A percentile compares a stretch with the other conserved stretches of the same genome.
Conservation (phyloP, 2,888 invertebrate genomes). For the Aphidoletes aphidimyza region DNA sequence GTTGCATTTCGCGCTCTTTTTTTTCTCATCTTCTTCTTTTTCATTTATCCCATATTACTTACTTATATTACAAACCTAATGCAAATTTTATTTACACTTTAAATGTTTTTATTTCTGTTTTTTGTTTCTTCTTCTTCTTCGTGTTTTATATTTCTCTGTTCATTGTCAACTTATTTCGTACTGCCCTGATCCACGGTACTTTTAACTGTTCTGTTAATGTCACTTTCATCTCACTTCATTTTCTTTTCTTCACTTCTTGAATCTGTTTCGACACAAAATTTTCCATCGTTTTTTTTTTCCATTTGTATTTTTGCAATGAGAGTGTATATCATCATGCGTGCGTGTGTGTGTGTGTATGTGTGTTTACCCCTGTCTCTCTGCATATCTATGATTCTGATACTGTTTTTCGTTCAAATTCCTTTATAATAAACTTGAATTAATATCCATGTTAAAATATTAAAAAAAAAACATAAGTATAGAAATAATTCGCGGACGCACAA, state of each 20-base stretch:
- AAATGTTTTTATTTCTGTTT: background rate
- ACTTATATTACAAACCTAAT: conserved; percentile 22
- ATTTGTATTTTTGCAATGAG: background rate
- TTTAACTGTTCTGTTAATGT: background rate
- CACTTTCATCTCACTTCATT: background rate
- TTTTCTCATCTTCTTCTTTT: background rate
- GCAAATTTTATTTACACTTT: conserved; percentile 40
- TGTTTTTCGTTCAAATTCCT: background rate
- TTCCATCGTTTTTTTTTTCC: too few relatives aligned
- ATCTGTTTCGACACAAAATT: too few relatives aligned
- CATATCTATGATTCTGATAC: background rate
- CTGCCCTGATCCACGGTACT: background rate
- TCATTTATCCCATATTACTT: conserved; percentile 20
- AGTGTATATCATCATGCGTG: background rate
- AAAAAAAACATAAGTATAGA: background rate
- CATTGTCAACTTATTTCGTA: too few relatives aligned
- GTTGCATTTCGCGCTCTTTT: background rate
- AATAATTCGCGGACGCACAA: background rate
- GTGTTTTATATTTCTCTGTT: background rate
- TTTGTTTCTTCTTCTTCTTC: background rate
- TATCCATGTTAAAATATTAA: conserved; percentile 11
- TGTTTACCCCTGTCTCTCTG: background rate
- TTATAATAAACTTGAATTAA: background rate
- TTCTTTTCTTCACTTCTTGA: too few relatives aligned
- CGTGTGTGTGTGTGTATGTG: background rate